A percentile compares a stretch with the other conserved stretches of the same genome.
These are phyloP conservation scores for Solenopsis fugax DNA, from an alignment of 1,140 invertebrate species.

Conservation along the genomic window DNA sequence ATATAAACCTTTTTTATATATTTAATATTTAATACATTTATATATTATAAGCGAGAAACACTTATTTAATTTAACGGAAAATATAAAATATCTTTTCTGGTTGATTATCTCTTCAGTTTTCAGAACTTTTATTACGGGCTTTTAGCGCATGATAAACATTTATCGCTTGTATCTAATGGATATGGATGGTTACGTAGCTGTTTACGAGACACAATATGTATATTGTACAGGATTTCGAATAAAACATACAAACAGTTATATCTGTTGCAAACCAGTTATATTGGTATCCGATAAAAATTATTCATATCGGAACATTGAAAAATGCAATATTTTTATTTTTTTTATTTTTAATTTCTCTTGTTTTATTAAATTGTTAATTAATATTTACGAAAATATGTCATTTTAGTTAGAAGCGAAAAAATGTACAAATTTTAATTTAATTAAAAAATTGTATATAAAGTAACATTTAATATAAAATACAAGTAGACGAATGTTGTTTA, in stretches of 20 bases:
- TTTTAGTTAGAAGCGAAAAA: neutral
- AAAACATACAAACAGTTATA: conserved; percentile 29
- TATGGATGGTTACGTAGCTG: neutral
- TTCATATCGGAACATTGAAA: conserved; percentile 10
- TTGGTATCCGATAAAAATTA: conserved; percentile 14
- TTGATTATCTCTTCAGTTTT: neutral
- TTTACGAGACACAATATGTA: neutral
- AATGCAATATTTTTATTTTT: conserved; percentile 1
- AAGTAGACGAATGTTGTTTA: neutral
- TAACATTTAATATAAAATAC: neutral
- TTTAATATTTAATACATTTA: conserved; percentile 5
- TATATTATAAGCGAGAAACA: neutral
- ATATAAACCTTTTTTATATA: neutral
- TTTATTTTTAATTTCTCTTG: neutral
- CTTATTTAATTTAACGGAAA: neutral
- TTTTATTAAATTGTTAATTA: neutral
- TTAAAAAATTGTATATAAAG: neutral
- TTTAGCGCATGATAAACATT: conserved; percentile 32
- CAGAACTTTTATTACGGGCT: conserved; percentile 1
- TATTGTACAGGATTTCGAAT: neutral
- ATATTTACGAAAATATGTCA: neutral
- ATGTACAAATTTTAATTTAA: neutral
- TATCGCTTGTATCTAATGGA: conserved; percentile 23
- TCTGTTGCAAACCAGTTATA: neutral
- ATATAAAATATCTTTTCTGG: neutral